Conservation (phyloP, 2,888 invertebrate species). For the Stomorhina lunata region DNA sequence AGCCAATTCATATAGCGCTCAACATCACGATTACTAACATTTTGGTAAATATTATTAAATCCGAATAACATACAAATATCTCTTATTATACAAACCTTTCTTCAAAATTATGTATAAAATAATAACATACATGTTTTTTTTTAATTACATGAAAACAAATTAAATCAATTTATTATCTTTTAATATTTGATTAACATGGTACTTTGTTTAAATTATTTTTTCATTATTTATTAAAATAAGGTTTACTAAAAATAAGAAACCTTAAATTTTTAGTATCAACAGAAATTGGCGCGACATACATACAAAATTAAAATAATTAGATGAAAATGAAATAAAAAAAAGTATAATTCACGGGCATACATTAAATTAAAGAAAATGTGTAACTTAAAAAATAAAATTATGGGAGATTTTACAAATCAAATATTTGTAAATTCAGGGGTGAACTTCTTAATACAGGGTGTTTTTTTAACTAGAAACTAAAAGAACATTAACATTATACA, state of each 20-base stretch:
- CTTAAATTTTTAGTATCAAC: conserved; percentile 32
- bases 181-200: conserved; percentile 43
- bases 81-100: too few relatives aligned
- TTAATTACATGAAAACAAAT: conserved; percentile 40
- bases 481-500: conserved; percentile 40
- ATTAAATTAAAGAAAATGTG: conserved; percentile 38
- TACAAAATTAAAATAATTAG: conserved; percentile 13
- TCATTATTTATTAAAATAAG: conserved; percentile 35
- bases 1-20: too few relatives aligned
- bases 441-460: conserved; percentile 26
- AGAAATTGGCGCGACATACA: conserved; percentile 46
- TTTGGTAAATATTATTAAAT: too few relatives aligned
- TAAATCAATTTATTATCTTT: conserved; percentile 14
- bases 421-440: conserved; percentile 26
- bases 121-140: background rate
- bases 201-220: conserved; percentile 23
- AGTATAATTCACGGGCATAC: conserved; percentile 42
- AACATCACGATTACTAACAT: too few relatives aligned
- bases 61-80: background rate
- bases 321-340: conserved; percentile 10
- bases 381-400: conserved; percentile 24
- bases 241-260: conserved; percentile 38
- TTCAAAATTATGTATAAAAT: background rate
- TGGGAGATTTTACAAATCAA: conserved; percentile 36
- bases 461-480: conserved; percentile 45